A percentile compares a stretch with the other conserved stretches of the same genome.
Conservation (phyloP, 53 echinoderm and acorn worm species). For the Apostichopus leukothele region DNA sequence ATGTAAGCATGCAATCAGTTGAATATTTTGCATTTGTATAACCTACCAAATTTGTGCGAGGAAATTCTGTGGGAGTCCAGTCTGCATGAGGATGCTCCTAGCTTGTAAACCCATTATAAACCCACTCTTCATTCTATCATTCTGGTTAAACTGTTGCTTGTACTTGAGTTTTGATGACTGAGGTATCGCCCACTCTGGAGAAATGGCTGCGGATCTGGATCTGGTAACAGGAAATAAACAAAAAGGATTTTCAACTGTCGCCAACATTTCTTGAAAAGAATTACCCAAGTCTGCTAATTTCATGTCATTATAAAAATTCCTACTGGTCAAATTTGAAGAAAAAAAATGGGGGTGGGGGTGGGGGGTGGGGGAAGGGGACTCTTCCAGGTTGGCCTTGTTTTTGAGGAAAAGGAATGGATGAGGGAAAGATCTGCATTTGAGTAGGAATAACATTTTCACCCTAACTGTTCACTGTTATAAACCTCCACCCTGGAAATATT, state of each 20-base stretch:
- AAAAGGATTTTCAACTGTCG: background rate
- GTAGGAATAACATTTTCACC: too few relatives aligned
- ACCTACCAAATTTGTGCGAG: conserved; percentile 95
- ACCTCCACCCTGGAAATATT: too few relatives aligned
- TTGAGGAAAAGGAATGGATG: too few relatives aligned
- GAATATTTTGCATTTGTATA: background rate
- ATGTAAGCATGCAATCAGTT: too few relatives aligned
- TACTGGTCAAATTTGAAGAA: too few relatives aligned
- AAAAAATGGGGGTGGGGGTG: too few relatives aligned
- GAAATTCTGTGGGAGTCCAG: conserved; percentile 64
- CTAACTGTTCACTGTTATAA: too few relatives aligned
- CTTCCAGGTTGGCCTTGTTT: too few relatives aligned
- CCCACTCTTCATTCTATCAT: conserved; percentile 85
- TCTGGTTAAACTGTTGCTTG: conserved; percentile 90
- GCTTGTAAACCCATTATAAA: conserved; percentile 89
- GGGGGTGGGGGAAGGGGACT: too few relatives aligned
- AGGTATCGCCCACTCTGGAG: conserved; percentile 90
- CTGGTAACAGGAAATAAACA: conserved; percentile 30
- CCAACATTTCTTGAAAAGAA: background rate
- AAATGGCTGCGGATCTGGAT: conserved; percentile 51
- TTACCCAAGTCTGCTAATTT: too few relatives aligned
- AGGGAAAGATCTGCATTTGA: too few relatives aligned
- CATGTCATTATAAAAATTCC: too few relatives aligned
- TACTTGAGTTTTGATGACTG: conserved; percentile 90
- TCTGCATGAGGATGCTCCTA: conserved; percentile 78